Conservation (phyloP, 2,888 invertebrate genomes). For the Apotomis turbidana region DNA sequence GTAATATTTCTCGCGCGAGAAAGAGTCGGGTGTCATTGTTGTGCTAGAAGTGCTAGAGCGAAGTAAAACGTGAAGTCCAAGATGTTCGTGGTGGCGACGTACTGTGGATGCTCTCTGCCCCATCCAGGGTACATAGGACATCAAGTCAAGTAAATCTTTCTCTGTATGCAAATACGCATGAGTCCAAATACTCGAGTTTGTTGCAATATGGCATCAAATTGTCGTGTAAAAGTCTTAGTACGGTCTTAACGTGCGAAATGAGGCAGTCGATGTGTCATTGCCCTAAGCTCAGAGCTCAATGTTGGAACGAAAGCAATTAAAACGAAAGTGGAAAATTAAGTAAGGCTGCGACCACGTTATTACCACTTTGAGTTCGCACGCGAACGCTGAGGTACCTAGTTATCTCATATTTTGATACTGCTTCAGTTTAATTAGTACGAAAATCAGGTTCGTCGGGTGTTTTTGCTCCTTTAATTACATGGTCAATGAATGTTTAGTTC, state of each 20-base stretch:
- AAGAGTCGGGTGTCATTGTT: too few relatives aligned
- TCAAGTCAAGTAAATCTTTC: too few relatives aligned
- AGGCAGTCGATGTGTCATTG: conserved; percentile 19
- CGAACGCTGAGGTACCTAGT: not conserved
- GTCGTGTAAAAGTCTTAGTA: conserved; percentile 13
- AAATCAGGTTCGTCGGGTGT: not conserved
- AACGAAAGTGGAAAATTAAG: conserved; percentile 24
- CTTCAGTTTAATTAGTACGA: not conserved
- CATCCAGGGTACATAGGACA: too few relatives aligned
- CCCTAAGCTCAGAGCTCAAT: conserved; percentile 12
- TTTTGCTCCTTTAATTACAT: not conserved
- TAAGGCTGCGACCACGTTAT: conserved; percentile 4
- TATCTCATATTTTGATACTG: conserved; percentile 1
- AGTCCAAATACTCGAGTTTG: not conserved
- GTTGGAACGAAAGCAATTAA: conserved; percentile 30
- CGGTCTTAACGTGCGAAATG: conserved; percentile 16
- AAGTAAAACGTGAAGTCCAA: too few relatives aligned
- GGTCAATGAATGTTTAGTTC: too few relatives aligned
- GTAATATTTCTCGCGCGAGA: too few relatives aligned
- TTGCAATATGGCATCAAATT: conserved; percentile 7
- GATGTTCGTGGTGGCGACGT: too few relatives aligned
- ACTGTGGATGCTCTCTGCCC: too few relatives aligned
- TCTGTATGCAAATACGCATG: too few relatives aligned
- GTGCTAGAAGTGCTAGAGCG: too few relatives aligned
- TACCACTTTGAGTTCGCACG: conserved; percentile 13